Percentiles rank a stretch among this genome's conserved stretches.
These are phyloP conservation scores for Agelas oroides DNA, from an alignment of 37 sponge, comb jelly and placozoan species.

Conservation along the genomic window DNA sequence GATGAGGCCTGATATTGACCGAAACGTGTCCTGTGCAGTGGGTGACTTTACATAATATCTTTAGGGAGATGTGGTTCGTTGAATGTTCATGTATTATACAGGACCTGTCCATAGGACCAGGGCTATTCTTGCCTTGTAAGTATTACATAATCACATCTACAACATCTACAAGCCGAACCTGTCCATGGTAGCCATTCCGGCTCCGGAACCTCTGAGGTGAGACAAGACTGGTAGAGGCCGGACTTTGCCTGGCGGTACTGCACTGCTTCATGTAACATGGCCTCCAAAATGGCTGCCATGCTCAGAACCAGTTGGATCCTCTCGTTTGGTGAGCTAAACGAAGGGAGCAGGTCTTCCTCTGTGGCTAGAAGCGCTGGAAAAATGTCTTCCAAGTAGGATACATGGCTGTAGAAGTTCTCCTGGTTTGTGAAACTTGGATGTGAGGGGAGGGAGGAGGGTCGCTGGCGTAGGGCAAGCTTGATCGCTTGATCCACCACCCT, in stretches of 20 bases:
- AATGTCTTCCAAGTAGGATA: constrained; percentile 31
- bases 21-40: no score
- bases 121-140: no score
- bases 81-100: no score
- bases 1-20: no score
- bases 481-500: constrained; percentile 59
- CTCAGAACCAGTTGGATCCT: constrained; percentile 14
- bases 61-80: no score
- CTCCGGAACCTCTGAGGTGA: neutral
- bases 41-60: no score
- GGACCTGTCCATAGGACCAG: no score
- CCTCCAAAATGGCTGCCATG: constrained; percentile 22
- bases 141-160: no score
- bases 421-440: constrained; percentile 32
- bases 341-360: no score
- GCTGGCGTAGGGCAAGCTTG: constrained; percentile 9
- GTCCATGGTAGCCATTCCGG: constrained; percentile 41
- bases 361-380: constrained; percentile 30
- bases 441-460: constrained; percentile 2
- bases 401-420: constrained; percentile 60
- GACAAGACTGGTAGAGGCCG: constrained; percentile 1
- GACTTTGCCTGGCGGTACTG: constrained; percentile 44
- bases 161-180: constrained; percentile 5
- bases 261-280: constrained; percentile 39
- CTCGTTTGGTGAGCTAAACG: constrained; percentile 2